Evolutionary conservation across 2,797 vertebrate genomes (phyloP).

Genomic region (Sebastolobus altivelis): DNA sequence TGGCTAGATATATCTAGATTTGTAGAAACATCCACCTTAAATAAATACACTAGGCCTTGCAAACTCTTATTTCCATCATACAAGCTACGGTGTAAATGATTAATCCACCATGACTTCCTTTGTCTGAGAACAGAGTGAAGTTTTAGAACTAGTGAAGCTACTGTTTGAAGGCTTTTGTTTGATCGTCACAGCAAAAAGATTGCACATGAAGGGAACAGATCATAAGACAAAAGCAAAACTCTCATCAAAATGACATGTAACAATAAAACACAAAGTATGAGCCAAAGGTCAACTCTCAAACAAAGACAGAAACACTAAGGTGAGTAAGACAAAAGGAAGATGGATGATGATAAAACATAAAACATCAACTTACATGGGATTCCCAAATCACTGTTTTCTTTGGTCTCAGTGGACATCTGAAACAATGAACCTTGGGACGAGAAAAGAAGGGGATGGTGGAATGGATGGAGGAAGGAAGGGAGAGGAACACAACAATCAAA

Average conservation of each 20-base stretch:
- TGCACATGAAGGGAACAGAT: slow-evolving; percentile 33
- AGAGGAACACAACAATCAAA: slow-evolving; percentile 81
- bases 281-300: slow-evolving; percentile 27
- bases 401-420: slow-evolving; percentile 95
- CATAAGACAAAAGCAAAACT: slow-evolving; percentile 16
- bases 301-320: slow-evolving; percentile 33
- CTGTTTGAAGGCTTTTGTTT: slow-evolving; percentile 36
- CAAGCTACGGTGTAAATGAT: not conserved
- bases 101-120: slow-evolving; percentile 9
- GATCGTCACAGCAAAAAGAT: slow-evolving; percentile 30
- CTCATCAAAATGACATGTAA: slow-evolving; percentile 31
- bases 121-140: slow-evolving; percentile 8
- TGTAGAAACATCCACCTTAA: not conserved
- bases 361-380: slow-evolving; percentile 94
- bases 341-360: slow-evolving; percentile 81
- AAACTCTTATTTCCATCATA: not conserved
- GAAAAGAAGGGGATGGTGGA: slow-evolving; percentile 67
- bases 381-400: slow-evolving; percentile 95
- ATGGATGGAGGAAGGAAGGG: slow-evolving; percentile 88
- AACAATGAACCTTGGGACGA: slow-evolving; percentile 93
- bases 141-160: not conserved
- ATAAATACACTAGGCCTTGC: not conserved
- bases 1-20: not conserved
- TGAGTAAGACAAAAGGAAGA: slow-evolving; percentile 66
- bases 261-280: slow-evolving; percentile 12